phyloP scores from a whole-genome alignment of 2,113 vertebrate genomes.

The Pristiophorus japonicus region DNA sequence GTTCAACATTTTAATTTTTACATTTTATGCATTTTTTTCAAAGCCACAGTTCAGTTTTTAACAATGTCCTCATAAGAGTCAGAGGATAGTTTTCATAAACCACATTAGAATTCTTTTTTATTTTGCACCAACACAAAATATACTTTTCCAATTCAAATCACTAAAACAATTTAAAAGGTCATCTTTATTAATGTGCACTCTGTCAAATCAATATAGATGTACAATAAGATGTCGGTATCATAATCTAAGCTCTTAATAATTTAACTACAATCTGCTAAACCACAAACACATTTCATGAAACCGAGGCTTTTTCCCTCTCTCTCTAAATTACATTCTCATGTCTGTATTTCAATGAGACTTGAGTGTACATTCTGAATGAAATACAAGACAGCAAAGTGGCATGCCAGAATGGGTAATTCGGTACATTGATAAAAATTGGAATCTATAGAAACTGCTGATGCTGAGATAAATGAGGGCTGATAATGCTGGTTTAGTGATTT shows the following conservation, averaged over 20 bases:
- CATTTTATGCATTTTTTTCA: not conserved
- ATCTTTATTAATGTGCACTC: slow-evolving; percentile 8
- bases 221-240: slow-evolving; percentile 13
- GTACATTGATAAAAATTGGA: slow-evolving; percentile 32
- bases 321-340: slow-evolving; percentile 9
- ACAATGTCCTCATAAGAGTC: not conserved
- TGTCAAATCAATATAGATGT: slow-evolving; percentile 17
- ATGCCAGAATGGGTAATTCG: slow-evolving; percentile 8
- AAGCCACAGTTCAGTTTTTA: not conserved
- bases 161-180: not conserved
- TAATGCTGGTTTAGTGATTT: slow-evolving; percentile 33
- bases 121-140: not conserved
- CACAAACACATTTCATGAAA: slow-evolving; percentile 27
- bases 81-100: not conserved
- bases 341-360: slow-evolving; percentile 7
- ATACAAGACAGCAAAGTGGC: not conserved
- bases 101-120: not conserved
- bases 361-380: slow-evolving; percentile 7
- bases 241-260: slow-evolving; percentile 17
- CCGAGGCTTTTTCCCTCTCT: not conserved
- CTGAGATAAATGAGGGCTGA: slow-evolving; percentile 8
- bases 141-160: not conserved
- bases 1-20: not conserved
- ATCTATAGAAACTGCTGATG: slow-evolving; percentile 13
- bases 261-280: slow-evolving; percentile 2